Conservation (phyloP, 2,888 invertebrate genomes). For the Pycnomerus fuliginosus region DNA sequence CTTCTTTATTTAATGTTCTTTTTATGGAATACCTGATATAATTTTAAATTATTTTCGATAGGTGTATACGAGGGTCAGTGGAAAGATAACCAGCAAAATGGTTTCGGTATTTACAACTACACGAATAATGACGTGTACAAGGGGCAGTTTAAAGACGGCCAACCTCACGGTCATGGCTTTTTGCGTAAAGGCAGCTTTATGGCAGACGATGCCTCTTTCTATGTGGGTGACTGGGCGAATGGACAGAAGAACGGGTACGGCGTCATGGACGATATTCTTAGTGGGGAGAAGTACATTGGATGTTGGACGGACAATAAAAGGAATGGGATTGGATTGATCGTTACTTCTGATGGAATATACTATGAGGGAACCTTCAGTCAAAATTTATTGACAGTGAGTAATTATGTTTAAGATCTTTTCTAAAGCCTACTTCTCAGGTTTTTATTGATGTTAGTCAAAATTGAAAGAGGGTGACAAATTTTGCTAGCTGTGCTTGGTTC, state of each 20-base stretch:
- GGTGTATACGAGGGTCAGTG: slow-evolving; percentile 78
- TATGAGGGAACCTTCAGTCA: slow-evolving; percentile 85
- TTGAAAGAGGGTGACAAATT: too few relatives aligned
- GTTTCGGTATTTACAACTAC: slow-evolving; percentile 75
- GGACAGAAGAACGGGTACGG: slow-evolving; percentile 84
- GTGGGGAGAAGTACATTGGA: slow-evolving; percentile 88
- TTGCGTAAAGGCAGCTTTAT: slow-evolving; percentile 78
- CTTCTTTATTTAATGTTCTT: too few relatives aligned
- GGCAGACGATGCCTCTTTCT: slow-evolving; percentile 72
- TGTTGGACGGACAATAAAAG: slow-evolving; percentile 84
- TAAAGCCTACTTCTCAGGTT: too few relatives aligned
- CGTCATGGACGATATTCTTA: slow-evolving; percentile 81
- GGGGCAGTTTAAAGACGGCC: slow-evolving; percentile 83
- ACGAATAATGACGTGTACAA: slow-evolving; percentile 79
- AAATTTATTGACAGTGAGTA: slow-evolving; percentile 68
- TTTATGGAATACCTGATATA: too few relatives aligned
- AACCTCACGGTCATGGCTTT: slow-evolving; percentile 82
- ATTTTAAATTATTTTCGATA: too few relatives aligned
- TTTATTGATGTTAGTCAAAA: too few relatives aligned
- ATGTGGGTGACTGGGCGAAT: slow-evolving; percentile 84
- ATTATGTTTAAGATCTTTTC: neutral
- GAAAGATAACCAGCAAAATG: slow-evolving; percentile 82
- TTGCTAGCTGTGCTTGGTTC: too few relatives aligned
- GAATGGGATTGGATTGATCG: slow-evolving; percentile 81
- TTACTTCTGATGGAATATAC: slow-evolving; percentile 87